Percentiles rank a stretch among this genome's conserved stretches.
Evolutionary conservation across 2,113 vertebrate species (phyloP).

Genomic region (Prietella phreatophila): DNA sequence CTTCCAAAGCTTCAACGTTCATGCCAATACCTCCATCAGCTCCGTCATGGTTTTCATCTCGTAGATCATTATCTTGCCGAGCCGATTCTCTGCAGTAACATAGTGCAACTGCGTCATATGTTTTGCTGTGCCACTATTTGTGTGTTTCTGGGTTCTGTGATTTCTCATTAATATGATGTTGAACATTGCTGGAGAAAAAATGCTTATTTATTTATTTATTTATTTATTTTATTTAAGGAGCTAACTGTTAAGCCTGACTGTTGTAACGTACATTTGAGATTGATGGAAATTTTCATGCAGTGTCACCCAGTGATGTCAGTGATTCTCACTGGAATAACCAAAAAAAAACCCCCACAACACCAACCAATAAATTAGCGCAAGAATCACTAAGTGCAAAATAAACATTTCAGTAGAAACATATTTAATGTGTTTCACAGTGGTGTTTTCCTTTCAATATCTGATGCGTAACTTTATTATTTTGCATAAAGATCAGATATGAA

Average conservation of each 20-base stretch:
- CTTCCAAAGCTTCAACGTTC: neutral
- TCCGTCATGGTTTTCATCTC: neutral
- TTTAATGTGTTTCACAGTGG: too few species aligned
- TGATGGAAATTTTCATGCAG: neutral
- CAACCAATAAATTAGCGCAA: neutral
- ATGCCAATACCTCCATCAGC: neutral
- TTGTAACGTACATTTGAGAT: neutral
- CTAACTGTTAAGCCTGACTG: neutral
- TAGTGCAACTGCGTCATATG: too few species aligned
- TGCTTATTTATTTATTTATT: too few species aligned
- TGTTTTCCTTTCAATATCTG: too few species aligned
- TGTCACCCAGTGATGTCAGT: neutral
- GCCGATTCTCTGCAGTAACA: neutral
- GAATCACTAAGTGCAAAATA: neutral
- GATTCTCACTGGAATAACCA: neutral
- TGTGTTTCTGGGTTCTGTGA: neutral
- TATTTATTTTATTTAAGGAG: neutral
- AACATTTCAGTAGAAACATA: too few species aligned
- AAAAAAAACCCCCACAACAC: neutral
- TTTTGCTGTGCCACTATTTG: neutral
- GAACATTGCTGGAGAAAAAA: neutral
- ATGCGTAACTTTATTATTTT: too few species aligned
- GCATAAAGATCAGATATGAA: too few species aligned
- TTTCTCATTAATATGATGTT: neutral
- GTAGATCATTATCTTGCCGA: neutral